Base-by-base conservation (phyloP, 2,888 invertebrate species). In the Melipona bicolor region DNA sequence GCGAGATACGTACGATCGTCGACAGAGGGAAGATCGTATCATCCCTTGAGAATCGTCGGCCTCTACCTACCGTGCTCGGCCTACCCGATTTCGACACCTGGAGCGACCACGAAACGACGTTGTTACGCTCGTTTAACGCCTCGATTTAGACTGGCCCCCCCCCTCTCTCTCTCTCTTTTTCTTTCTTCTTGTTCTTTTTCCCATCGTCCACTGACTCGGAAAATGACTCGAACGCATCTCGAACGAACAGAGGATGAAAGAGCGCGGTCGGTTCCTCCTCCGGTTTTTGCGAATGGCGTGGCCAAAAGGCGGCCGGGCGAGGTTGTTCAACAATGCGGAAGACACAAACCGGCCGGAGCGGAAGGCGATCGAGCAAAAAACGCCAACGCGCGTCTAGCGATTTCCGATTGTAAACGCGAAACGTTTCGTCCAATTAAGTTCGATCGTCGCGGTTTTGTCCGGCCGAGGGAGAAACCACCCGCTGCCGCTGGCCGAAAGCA, bases 71-170 rank as follows among this genome's bases (percentile, higher is more conserved):
- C 61, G 24, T 32, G 32, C 43, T 43, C 43, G 62, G 36, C 43
- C 11, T 43, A 67, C 24, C 32, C 59, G 65, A 54, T 70, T 78
- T 76, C 79, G 79, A 77, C 78, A 80, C 83, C 75, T 87, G 87
- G 87, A 89, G 85, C 87, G 9, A 88, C 87, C 91, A 89, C 91
- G 90, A 92, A 92, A 91, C 90, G 74, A 78, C 87, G 86, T 91
- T 91, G 91, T 91, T 90, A 90, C 92, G 91, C 89, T 90, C 88
- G 87, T 88, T 92, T 91, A 89, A 89, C 90, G 83, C 85, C 43
- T 43, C 11, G 76, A 82, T 81, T 83, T 69, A 68, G 50, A 36
- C 71, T 27, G 76, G 3, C 24, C 43, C 9, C 9, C 11, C 0
- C 43, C 5, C 3, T 32, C 17, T 4, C 65, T 17, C n/a, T 6